Conservation (phyloP, 2,113 vertebrate species). For the Chaetodon trifascialis region DNA sequence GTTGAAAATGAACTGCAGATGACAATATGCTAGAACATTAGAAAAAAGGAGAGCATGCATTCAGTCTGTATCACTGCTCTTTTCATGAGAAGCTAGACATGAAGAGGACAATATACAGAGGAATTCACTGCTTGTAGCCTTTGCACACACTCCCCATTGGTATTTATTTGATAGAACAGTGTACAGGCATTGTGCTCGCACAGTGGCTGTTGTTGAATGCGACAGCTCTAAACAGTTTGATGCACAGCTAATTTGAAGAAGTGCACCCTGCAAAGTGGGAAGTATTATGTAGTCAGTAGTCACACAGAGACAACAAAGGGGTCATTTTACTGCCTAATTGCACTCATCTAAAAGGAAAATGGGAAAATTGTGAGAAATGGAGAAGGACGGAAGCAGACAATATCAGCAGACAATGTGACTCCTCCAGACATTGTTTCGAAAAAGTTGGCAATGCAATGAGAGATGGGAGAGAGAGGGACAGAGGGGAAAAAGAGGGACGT, state of each 20-base stretch:
- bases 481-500: background rate
- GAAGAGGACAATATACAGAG: background rate
- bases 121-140: background rate
- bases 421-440: background rate
- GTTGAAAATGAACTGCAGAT: background rate
- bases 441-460: background rate
- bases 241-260: background rate
- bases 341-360: background rate
- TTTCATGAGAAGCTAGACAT: background rate
- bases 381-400: background rate
- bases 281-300: constrained; percentile 4
- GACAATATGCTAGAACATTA: background rate
- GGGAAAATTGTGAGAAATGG: background rate
- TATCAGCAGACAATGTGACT: background rate
- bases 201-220: background rate
- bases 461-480: background rate
- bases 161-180: background rate
- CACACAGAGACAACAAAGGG: constrained; percentile 15
- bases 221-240: constrained; percentile 3
- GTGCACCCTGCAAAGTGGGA: background rate
- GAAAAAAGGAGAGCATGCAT: background rate
- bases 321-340: constrained; percentile 27
- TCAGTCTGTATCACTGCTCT: background rate
- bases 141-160: background rate
- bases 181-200: background rate